phyloP scores from a whole-genome alignment of 1,140 invertebrate species.

The Drosophila aff. region DNA sequence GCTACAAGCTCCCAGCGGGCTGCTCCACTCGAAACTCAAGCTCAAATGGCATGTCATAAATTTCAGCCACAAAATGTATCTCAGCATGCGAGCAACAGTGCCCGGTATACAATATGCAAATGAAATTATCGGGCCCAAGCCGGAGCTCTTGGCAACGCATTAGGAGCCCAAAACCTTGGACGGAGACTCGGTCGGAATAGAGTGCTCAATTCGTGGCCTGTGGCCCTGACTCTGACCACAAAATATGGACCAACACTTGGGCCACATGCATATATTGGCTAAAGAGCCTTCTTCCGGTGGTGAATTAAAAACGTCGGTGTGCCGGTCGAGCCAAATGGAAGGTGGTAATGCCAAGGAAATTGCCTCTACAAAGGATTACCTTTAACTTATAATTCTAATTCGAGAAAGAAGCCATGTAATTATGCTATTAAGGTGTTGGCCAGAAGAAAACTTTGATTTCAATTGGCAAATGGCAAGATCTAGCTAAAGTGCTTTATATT shows the following conservation, averaged over 20 bases:
- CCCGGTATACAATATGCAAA: conserved; percentile 67
- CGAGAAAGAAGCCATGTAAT: not conserved
- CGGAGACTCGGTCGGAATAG: conserved; percentile 37
- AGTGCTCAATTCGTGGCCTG: conserved; percentile 31
- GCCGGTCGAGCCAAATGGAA: conserved; percentile 8
- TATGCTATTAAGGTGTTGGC: not conserved
- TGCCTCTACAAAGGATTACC: conserved; percentile 9
- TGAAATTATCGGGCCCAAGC: conserved; percentile 57
- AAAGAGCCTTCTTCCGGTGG: not conserved
- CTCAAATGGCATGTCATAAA: conserved; percentile 67
- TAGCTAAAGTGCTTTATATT: no score
- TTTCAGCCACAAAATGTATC: conserved; percentile 51
- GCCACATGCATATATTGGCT: conserved; percentile 27
- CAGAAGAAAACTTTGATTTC: not conserved
- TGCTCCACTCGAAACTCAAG: conserved; percentile 13
- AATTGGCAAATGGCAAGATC: not conserved
- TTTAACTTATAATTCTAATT: not conserved
- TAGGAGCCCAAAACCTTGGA: conserved; percentile 31
- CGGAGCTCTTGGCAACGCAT: conserved; percentile 46
- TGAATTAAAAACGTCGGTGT: conserved; percentile 34
- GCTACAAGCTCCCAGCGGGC: conserved; percentile 1
- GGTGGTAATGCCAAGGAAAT: conserved; percentile 27
- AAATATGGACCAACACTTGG: conserved; percentile 31
- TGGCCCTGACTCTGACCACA: conserved; percentile 17
- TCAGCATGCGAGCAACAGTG: conserved; percentile 31